These are phyloP conservation scores for Sericinus montela DNA, from an alignment of 2,888 invertebrate genomes.

Conservation along the genomic window DNA sequence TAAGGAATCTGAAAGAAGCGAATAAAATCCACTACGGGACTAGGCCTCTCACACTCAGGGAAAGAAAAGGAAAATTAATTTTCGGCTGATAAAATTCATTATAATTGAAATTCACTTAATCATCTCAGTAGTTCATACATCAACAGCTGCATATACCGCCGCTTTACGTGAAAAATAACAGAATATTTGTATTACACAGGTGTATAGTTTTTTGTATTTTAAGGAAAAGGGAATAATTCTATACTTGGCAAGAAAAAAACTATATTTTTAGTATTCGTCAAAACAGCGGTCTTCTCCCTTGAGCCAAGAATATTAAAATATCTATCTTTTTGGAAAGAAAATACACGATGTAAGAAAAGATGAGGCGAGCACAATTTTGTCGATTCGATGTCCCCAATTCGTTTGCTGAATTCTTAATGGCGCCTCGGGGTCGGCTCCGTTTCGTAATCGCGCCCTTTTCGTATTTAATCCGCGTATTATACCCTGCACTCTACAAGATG, in stretches of 20 bases:
- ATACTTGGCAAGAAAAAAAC: conserved; percentile 46
- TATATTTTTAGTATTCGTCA: conserved; percentile 62
- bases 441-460: conserved; percentile 59
- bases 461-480: conserved; percentile 64
- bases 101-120: too few species aligned
- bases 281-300: conserved; percentile 59
- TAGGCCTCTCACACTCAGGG: too few species aligned
- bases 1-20: too few species aligned
- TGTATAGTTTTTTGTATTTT: too few species aligned
- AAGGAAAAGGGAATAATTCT: too few species aligned
- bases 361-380: conserved; percentile 70
- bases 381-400: conserved; percentile 75
- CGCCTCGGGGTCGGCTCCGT: conserved; percentile 52
- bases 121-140: too few species aligned
- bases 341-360: conserved; percentile 68
- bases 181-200: too few species aligned
- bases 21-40: too few species aligned
- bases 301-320: conserved; percentile 65
- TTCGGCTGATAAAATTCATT: too few species aligned
- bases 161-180: too few species aligned
- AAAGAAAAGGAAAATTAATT: too few species aligned
- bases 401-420: conserved; percentile 73
- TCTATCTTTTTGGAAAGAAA: conserved; percentile 53
- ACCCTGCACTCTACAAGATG: conserved; percentile 27
- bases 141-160: too few species aligned